Evolutionary conservation across 2,888 invertebrate species (phyloP).

Genomic region (Frankliniella fusca): DNA sequence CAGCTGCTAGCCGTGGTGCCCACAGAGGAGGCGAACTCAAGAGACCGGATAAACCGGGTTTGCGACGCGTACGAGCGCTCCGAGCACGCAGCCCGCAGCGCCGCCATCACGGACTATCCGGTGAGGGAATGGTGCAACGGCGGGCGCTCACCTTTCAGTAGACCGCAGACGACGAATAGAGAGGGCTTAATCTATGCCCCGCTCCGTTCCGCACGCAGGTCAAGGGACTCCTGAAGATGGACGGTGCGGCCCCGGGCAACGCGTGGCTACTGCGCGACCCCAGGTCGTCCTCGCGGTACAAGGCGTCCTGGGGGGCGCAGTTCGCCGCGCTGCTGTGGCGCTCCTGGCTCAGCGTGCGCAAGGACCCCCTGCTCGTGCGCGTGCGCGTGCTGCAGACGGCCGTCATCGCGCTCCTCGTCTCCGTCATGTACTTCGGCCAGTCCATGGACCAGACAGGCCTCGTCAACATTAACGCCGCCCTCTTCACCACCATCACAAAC

Average conservation of each 20-base stretch:
- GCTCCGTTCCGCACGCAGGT: not conserved
- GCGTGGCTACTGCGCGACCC: not conserved
- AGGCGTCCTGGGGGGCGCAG: constrained; percentile 83
- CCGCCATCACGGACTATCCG: constrained; percentile 8
- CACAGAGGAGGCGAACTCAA: constrained; percentile 73
- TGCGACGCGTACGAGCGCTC: constrained; percentile 70
- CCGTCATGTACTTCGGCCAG: constrained; percentile 77
- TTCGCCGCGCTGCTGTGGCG: constrained; percentile 86
- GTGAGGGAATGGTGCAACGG: not conserved
- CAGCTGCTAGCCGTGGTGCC: constrained; percentile 84
- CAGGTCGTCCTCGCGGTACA: constrained; percentile 57
- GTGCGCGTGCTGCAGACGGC: constrained; percentile 83
- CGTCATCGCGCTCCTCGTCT: constrained; percentile 55
- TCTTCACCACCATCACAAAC: constrained; percentile 85
- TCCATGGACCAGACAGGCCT: constrained; percentile 79
- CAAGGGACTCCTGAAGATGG: not conserved
- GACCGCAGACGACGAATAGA: too few relatives aligned
- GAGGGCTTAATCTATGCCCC: not conserved
- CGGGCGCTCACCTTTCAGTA: too few relatives aligned
- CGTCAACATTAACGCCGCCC: constrained; percentile 88
- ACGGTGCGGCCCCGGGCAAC: not conserved
- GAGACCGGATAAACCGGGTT: constrained; percentile 70
- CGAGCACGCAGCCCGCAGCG: constrained; percentile 43
- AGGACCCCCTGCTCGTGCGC: constrained; percentile 87
- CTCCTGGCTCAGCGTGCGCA: constrained; percentile 80